phyloP scores from a whole-genome alignment of 2,888 invertebrate species.

The Pseudococcus longispinus region DNA sequence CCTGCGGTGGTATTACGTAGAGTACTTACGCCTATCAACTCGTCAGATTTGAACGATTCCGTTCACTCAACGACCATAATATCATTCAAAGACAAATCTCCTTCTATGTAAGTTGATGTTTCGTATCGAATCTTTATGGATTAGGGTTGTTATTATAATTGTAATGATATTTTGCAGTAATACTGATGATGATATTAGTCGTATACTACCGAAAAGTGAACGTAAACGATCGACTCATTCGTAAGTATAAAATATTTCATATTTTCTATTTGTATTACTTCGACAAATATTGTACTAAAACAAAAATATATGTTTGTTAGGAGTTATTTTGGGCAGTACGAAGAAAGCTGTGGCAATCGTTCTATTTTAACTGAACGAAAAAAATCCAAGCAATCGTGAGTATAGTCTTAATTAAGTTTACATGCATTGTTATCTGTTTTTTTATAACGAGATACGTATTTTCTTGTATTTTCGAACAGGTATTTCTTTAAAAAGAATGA shows the following conservation, averaged over 20 bases:
- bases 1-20: neutral
- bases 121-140: neutral
- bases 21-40: neutral
- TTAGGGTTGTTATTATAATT: neutral
- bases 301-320: neutral
- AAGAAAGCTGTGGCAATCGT: neutral
- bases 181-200: neutral
- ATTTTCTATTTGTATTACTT: neutral
- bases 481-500: neutral
- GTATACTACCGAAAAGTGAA: neutral
- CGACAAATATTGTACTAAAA: neutral
- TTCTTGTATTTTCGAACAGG: neutral
- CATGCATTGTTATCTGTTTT: neutral
- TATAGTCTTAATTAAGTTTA: neutral
- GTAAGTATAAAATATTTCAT: neutral
- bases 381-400: neutral
- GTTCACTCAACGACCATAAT: neutral
- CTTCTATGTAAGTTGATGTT: neutral
- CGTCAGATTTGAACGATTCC: neutral
- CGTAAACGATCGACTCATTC: neutral
- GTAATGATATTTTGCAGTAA: neutral
- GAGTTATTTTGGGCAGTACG: neutral
- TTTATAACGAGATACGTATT: neutral
- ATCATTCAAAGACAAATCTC: neutral
- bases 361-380: neutral